Evolutionary conservation across 2,113 vertebrate genomes (phyloP).

Genomic region (Hylia prasina): DNA sequence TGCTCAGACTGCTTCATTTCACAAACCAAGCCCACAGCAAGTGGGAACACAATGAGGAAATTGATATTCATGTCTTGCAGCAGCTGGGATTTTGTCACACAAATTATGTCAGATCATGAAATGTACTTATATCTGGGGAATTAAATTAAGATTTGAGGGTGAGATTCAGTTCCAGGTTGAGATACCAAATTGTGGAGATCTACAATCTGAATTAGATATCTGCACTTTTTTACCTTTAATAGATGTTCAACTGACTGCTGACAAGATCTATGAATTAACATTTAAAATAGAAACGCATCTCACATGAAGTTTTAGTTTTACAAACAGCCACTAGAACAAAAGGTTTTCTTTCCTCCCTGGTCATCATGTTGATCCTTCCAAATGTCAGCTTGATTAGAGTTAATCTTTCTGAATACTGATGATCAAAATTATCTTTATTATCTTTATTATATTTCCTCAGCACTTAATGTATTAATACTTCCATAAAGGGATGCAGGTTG

Average conservation of each 20-base stretch:
- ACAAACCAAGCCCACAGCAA: not conserved
- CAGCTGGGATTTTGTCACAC: not conserved
- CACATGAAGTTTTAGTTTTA: not conserved
- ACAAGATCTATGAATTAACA: not conserved
- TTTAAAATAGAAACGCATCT: not conserved
- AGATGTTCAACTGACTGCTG: not conserved
- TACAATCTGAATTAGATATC: not conserved
- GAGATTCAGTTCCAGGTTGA: not conserved
- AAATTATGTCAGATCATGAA: not conserved
- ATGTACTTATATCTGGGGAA: not conserved
- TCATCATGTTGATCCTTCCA: not conserved
- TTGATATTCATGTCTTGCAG: not conserved
- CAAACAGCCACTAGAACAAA: not conserved
- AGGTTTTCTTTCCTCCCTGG: not conserved
- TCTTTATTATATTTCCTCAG: not conserved
- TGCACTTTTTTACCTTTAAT: not conserved
- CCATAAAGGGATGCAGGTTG: not conserved
- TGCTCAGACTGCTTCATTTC: not conserved
- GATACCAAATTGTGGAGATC: not conserved
- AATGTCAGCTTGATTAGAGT: not conserved
- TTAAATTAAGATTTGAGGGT: not conserved
- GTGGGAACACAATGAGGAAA: not conserved
- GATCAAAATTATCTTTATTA: not conserved
- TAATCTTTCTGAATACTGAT: not conserved
- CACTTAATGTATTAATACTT: not conserved